A percentile compares a stretch with the other conserved stretches of the same genome.
Evolutionary conservation across 2,888 invertebrate genomes (phyloP).

Genomic region (Pterobdella sp.): DNA sequence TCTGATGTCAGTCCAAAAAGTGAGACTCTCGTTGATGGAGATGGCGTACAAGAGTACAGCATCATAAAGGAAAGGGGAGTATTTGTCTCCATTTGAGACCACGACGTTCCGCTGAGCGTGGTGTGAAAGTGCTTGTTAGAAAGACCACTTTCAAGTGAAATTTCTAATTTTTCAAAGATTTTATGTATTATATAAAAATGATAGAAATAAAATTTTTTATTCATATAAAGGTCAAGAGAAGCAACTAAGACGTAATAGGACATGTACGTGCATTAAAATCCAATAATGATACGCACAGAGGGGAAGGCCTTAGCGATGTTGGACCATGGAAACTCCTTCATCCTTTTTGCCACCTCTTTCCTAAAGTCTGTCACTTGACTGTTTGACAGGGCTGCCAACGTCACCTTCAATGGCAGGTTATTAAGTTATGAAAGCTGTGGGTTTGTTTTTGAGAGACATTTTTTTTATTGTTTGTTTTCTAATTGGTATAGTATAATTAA

Average conservation of each 20-base stretch:
- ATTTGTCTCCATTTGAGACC: conserved; percentile 34
- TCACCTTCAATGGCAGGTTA: conserved; percentile 31
- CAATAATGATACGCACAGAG: background rate
- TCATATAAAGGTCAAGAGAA: too few species aligned
- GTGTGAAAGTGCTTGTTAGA: background rate
- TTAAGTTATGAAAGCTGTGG: background rate
- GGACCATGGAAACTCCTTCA: conserved; percentile 36
- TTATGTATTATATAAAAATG: too few species aligned
- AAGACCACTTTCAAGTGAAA: too few species aligned
- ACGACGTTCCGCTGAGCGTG: conserved; percentile 21
- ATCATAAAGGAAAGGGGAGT: conserved; percentile 38
- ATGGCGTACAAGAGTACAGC: conserved; percentile 38
- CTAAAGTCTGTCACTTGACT: conserved; percentile 32
- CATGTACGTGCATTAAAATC: too few species aligned
- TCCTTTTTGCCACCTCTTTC: conserved; percentile 36
- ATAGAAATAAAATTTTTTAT: too few species aligned
- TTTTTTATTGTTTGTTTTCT: background rate
- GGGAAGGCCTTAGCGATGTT: background rate
- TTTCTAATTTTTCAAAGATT: too few species aligned
- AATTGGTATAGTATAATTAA: background rate
- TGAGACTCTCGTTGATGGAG: conserved; percentile 36
- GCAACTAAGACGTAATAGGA: too few species aligned
- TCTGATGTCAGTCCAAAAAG: conserved; percentile 27
- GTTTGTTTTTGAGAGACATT: too few species aligned
- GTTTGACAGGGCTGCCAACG: conserved; percentile 33